Base-by-base conservation (phyloP, 2,113 vertebrate genomes). In the Axis porcinus region DNA sequence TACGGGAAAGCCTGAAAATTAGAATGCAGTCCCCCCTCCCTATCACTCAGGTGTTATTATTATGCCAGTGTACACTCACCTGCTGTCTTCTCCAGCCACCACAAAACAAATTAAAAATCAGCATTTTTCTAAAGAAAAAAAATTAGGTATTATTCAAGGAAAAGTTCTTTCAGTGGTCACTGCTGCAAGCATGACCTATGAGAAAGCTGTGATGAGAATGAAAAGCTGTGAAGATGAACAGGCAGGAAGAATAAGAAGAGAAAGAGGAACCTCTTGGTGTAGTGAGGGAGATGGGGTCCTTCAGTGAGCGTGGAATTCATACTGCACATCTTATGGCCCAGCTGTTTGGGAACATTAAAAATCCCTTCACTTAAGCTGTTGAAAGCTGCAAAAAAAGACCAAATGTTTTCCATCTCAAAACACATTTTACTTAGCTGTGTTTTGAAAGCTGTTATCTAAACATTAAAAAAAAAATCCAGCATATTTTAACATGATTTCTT, bases 321-420 rank as follows among this genome's bases (percentile, higher is more conserved):
- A 95, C 97, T 97, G 67, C n/a, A 89, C 57, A 60, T 13, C 87
- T 58, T 81, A 90, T 83, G 84, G 87, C 25, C 97, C 98, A 98
- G 98, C 97, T 98, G 98, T 89, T 97, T 95, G 58, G 57, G 95
- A 98, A 97, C 98, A 98, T 94, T 47, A 0, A 95, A 96, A 98
- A 98, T 97, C 98, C 97, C 88, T 97, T 97, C 97, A 91, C 95
- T 97, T 97, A 94, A 97, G 96, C 92, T 98, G 97, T 98, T 99
- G 98, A 98, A 98, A 98, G 97, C 97, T 98, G 94, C 85, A 96
- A 95, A 97, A 76, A 98, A 89, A 96, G 97, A 98, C 97, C 97
- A 99, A 99, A 98, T 98, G 98, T 97, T 99, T 98, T 98, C 98
- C 97, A 97, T 98, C 98, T 98, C 74, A 47, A 98, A 99, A 97